Conservation (phyloP, 2,113 vertebrate genomes). For the Potamarius usumacintae region DNA sequence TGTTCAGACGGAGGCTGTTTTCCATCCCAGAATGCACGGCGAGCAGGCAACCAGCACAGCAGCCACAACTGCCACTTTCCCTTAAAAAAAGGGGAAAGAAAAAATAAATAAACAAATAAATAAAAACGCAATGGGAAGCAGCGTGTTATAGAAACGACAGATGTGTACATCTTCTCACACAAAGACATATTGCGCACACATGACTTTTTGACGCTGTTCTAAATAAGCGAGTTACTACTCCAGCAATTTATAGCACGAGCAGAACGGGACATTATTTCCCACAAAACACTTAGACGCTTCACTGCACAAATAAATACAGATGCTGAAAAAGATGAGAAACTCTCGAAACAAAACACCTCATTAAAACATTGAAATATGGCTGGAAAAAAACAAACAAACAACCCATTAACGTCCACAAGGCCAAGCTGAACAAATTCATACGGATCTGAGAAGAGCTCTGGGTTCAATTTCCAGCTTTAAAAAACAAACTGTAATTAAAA, state of each 20-base stretch:
- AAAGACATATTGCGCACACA: not conserved
- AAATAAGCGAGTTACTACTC: not conserved
- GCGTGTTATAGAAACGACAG: conserved; percentile 27
- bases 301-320: conserved; percentile 10
- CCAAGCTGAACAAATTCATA: not conserved
- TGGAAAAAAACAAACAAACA: not conserved
- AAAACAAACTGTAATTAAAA: no score
- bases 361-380: not conserved
- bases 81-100: not conserved
- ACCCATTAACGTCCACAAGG: not conserved
- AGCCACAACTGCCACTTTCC: conserved; percentile 31
- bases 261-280: conserved; percentile 1
- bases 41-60: conserved; percentile 66
- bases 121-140: not conserved
- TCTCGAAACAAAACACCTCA: not conserved
- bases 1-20: conserved; percentile 72
- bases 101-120: no score
- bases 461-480: not conserved
- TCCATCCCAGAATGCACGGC: conserved; percentile 63
- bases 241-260: not conserved
- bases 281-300: not conserved
- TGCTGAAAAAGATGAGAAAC: not conserved
- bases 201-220: not conserved
- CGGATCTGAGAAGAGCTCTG: not conserved
- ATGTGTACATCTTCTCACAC: conserved; percentile 11